Conservation (phyloP, 2,888 invertebrate species). For the Hecatera dysodea region DNA sequence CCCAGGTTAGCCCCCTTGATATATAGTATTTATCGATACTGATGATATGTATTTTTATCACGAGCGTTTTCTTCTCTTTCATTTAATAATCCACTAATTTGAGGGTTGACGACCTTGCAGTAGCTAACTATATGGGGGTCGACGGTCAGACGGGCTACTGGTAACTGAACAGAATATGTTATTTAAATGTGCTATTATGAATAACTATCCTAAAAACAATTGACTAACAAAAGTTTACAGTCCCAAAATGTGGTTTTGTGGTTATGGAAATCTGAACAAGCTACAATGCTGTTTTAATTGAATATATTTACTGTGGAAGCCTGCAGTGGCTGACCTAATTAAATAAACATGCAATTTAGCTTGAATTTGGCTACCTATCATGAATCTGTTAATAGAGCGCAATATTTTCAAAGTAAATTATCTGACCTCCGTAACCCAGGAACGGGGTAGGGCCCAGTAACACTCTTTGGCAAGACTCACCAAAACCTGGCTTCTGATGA, state of each 20-base stretch:
- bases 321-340: slow-evolving; percentile 19
- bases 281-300: slow-evolving; percentile 31
- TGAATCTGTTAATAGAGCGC: slow-evolving; percentile 6
- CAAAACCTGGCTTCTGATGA: not conserved
- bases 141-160: too few species aligned
- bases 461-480: not conserved
- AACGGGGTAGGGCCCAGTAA: too few species aligned
- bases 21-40: too few species aligned
- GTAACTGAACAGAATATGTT: too few species aligned
- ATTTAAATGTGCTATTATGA: not conserved
- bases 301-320: slow-evolving; percentile 21
- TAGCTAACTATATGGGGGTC: too few species aligned
- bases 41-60: too few species aligned
- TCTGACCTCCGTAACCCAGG: too few species aligned
- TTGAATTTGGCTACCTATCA: not conserved
- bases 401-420: not conserved
- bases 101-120: too few species aligned
- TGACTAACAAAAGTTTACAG: slow-evolving; percentile 20
- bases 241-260: slow-evolving; percentile 39
- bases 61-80: too few species aligned
- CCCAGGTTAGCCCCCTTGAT: too few species aligned
- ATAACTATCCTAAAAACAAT: slow-evolving; percentile 22
- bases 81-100: too few species aligned
- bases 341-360: slow-evolving; percentile 37
- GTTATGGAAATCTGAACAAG: slow-evolving; percentile 31